Conservation (phyloP, 2,888 invertebrate genomes). For the Sepiola atlantica region DNA sequence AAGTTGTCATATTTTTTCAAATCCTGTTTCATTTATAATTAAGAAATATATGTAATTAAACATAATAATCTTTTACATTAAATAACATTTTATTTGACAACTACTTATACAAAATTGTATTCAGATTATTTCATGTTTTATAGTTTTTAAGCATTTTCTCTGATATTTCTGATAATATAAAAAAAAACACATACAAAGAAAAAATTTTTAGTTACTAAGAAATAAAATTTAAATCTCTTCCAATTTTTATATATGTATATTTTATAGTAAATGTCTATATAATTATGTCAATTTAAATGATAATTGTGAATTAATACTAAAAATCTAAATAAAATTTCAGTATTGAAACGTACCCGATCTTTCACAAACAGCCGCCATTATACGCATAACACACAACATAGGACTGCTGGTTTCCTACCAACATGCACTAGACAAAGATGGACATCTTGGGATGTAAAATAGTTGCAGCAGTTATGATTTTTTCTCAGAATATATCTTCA, state of each 20-base stretch:
- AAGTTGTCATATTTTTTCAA: neutral
- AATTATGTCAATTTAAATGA: neutral
- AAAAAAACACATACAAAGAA: neutral
- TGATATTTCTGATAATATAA: neutral
- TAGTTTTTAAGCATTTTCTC: no score
- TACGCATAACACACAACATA: neutral
- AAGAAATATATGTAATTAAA: neutral
- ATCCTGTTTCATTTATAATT: neutral
- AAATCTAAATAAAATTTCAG: neutral
- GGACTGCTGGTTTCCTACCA: neutral
- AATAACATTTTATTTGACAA: neutral
- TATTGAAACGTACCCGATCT: neutral
- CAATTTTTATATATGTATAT: no score
- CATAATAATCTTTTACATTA: neutral
- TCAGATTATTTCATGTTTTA: neutral
- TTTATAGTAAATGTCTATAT: neutral
- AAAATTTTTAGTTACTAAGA: neutral
- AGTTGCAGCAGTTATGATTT: neutral
- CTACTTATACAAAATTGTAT: neutral
- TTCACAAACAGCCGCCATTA: neutral
- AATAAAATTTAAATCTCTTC: no score
- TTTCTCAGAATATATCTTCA: neutral
- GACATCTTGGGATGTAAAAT: neutral
- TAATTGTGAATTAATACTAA: neutral
- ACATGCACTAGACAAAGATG: neutral